Conservation (phyloP, 2,888 invertebrate genomes). For the Sinhomidia bicolor region DNA sequence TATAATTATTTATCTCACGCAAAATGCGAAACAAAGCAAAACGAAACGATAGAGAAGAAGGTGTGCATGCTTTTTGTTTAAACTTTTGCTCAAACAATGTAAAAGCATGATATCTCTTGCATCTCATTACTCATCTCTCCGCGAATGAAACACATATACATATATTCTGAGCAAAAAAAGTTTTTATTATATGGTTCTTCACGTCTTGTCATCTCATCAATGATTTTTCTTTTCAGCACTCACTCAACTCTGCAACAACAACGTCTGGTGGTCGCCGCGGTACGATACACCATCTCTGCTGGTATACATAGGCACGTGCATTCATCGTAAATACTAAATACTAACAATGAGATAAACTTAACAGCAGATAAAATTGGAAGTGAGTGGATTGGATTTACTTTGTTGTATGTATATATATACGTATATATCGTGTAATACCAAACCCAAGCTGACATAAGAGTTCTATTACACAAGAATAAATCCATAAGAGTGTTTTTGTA, state of each 20-base stretch:
- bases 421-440: neutral
- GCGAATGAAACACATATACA: neutral
- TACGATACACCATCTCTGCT: neutral
- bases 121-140: neutral
- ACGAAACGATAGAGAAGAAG: neutral
- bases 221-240: constrained; percentile 22
- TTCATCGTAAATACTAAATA: neutral
- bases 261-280: neutral
- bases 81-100: neutral
- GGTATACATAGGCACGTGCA: neutral
- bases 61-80: neutral
- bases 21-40: constrained; percentile 13
- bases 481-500: constrained; percentile 7
- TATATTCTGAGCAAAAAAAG: neutral
- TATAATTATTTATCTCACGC: constrained; percentile 28
- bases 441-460: neutral
- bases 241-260: neutral
- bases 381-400: neutral
- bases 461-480: neutral
- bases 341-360: neutral
- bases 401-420: neutral
- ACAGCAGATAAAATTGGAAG: constrained; percentile 16
- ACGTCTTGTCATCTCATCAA: constrained; percentile 10
- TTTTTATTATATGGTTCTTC: neutral
- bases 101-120: neutral